These are phyloP conservation scores for Sycophila texana DNA, from an alignment of 2,888 invertebrate species.

Conservation along the genomic window DNA sequence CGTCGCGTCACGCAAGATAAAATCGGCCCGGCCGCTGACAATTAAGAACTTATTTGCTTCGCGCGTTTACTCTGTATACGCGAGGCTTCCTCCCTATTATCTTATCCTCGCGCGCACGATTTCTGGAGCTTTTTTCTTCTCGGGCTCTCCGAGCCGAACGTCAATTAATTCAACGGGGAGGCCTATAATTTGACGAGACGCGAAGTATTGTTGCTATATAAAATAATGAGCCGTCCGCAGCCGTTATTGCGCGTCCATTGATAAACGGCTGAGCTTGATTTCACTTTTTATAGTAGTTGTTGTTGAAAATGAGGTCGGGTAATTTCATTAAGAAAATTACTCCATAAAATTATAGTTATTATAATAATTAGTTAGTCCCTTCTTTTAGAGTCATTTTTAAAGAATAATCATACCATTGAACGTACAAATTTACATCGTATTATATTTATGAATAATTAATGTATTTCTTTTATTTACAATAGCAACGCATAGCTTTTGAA, in stretches of 20 bases:
- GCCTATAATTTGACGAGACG: slow-evolving; percentile 46
- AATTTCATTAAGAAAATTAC: no score
- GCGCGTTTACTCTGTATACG: slow-evolving; percentile 31
- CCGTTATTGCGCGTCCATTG: no score
- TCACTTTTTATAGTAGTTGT: no score
- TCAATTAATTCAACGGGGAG: slow-evolving; percentile 40
- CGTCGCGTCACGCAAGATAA: slow-evolving; percentile 65
- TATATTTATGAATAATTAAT: no score
- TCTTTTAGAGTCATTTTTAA: slow-evolving; percentile 25
- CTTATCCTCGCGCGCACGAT: background rate
- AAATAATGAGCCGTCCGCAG: no score
- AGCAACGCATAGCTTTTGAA: background rate
- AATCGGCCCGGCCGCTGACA: slow-evolving; percentile 67
- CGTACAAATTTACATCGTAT: no score
- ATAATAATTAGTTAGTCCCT: background rate
- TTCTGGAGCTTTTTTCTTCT: background rate
- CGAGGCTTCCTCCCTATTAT: background rate
- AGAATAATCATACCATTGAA: no score
- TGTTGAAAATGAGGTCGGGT: no score
- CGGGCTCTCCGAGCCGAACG: background rate
- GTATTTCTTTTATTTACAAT: no score
- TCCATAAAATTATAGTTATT: no score
- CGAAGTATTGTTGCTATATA: no score
- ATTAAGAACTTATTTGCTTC: slow-evolving; percentile 69
- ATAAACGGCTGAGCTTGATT: no score